Evolutionary conservation across 2,113 vertebrate species (phyloP).

Genomic region (Dermatemys mawii): DNA sequence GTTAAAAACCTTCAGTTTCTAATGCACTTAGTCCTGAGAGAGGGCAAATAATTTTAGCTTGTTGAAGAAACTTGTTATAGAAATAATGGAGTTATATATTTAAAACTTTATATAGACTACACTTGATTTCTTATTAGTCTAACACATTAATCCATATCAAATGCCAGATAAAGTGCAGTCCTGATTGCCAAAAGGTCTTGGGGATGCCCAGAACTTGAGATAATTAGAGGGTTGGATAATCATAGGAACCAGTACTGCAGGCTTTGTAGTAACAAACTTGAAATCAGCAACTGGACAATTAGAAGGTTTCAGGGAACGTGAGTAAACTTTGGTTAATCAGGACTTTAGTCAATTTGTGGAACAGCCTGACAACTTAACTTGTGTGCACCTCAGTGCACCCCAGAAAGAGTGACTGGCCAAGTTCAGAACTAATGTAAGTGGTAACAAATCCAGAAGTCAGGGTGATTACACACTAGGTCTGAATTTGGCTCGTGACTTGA

Average conservation of each 20-base stretch:
- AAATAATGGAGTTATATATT: not conserved
- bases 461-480: fast-evolving
- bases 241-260: not conserved
- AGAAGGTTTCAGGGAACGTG: not conserved
- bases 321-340: not conserved
- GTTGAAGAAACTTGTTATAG: not conserved
- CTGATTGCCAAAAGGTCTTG: not conserved
- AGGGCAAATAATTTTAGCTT: not conserved
- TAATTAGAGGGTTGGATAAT: not conserved
- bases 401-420: not conserved
- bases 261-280: not conserved
- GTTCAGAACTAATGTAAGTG: not conserved
- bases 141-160: not conserved
- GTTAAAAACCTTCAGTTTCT: not conserved
- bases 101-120: not conserved
- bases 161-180: not conserved
- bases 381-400: not conserved
- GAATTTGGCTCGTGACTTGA: not conserved
- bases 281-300: not conserved
- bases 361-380: not conserved
- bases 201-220: not conserved
- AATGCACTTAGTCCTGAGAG: fast-evolving
- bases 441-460: not conserved
- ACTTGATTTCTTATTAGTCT: not conserved
- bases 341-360: not conserved